phyloP scores from a whole-genome alignment of 2,113 vertebrate genomes.

The Melanocharis versteri region DNA sequence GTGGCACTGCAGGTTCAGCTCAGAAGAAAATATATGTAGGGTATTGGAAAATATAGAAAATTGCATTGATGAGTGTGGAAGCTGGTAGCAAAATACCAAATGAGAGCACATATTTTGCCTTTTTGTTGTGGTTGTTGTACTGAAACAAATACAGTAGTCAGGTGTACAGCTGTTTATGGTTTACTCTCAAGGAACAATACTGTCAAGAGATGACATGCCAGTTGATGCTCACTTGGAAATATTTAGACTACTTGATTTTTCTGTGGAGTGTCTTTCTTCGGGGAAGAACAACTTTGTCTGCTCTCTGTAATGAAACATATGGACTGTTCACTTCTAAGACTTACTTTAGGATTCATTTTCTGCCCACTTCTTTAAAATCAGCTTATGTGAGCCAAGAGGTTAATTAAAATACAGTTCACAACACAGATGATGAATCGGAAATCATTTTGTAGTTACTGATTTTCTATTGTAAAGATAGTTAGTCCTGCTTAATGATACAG shows the following conservation, averaged over 20 bases:
- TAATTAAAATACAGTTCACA: background rate
- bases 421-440: background rate
- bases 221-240: background rate
- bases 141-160: background rate
- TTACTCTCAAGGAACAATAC: background rate
- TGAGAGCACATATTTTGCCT: background rate
- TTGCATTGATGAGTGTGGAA: background rate
- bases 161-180: background rate
- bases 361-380: background rate
- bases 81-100: background rate
- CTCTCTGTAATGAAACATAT: background rate
- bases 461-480: constrained; percentile 1
- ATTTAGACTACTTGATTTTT: background rate
- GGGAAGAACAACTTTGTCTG: background rate
- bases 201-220: background rate
- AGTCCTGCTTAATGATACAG: background rate
- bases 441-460: background rate
- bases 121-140: background rate
- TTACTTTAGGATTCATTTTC: background rate
- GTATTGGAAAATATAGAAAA: background rate
- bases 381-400: background rate
- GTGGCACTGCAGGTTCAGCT: background rate
- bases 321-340: background rate
- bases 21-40: background rate
- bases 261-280: background rate